Evolutionary conservation across 2,797 vertebrate species (phyloP).

Genomic region (Macropodus opercularis): DNA sequence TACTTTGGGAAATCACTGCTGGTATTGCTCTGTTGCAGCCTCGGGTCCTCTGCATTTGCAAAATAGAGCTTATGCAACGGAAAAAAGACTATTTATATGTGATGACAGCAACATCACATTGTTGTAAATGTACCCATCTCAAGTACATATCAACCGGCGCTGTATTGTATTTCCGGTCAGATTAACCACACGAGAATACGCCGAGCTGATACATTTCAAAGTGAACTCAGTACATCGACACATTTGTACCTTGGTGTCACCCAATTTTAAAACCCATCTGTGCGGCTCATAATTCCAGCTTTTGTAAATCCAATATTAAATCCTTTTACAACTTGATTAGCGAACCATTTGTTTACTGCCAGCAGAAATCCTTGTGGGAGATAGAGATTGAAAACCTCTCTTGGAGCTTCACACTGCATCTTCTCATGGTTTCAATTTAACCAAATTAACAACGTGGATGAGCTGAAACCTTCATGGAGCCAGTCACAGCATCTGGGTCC

Average conservation of each 20-base stretch:
- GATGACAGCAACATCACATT: neutral
- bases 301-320: conserved; percentile 4
- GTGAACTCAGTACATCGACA: neutral
- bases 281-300: neutral
- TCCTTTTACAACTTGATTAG: neutral
- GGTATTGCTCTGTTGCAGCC: neutral
- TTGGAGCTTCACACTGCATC: neutral
- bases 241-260: neutral
- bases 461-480: neutral
- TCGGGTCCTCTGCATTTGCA: conserved; percentile 2
- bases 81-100: conserved; percentile 11
- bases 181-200: neutral
- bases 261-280: neutral
- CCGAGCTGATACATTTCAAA: neutral
- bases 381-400: neutral
- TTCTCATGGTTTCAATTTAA: conserved; percentile 4
- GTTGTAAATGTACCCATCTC: neutral
- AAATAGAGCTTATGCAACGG: neutral
- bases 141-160: neutral
- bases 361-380: conserved; percentile 5
- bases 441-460: conserved; percentile 3
- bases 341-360: neutral
- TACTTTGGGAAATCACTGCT: conserved; percentile 17
- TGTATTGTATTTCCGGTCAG: neutral
- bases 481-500: neutral